A percentile compares a stretch with the other conserved stretches of the same genome.
phyloP scores from a whole-genome alignment of 2,797 vertebrate genomes.

The Staurois parvus region DNA sequence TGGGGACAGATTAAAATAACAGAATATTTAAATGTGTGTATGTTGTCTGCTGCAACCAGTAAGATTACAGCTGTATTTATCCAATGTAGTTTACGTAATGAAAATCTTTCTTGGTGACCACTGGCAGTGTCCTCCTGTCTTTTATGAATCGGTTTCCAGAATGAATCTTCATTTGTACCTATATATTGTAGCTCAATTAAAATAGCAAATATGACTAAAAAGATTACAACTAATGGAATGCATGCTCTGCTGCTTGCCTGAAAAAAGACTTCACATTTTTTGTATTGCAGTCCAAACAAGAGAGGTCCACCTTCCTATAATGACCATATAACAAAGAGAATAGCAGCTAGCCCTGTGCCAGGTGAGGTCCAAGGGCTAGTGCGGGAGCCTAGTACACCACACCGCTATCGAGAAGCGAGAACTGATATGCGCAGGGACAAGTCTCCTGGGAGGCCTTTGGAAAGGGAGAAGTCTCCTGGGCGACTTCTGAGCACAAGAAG shows the following conservation, averaged over 20 bases:
- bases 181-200: background rate
- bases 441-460: conserved; percentile 88
- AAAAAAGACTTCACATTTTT: background rate
- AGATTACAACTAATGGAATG: too few relatives aligned
- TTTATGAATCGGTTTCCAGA: too few relatives aligned
- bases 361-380: conserved; percentile 86
- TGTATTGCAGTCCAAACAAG: conserved; percentile 89
- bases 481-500: conserved; percentile 89
- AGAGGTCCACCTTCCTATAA: conserved; percentile 97
- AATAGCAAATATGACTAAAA: too few relatives aligned
- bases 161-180: too few relatives aligned
- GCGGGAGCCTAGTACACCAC: conserved; percentile 93
- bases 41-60: too few relatives aligned
- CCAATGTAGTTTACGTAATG: background rate
- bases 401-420: conserved; percentile 93
- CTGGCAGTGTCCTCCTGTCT: too few relatives aligned
- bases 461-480: conserved; percentile 95
- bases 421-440: conserved; percentile 94
- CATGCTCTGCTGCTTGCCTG: background rate
- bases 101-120: too few relatives aligned
- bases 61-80: too few relatives aligned
- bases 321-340: conserved; percentile 98
- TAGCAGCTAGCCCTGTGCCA: conserved; percentile 87
- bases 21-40: too few relatives aligned
- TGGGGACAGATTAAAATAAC: too few relatives aligned